phyloP scores from a whole-genome alignment of 2,113 vertebrate species.

The Heterotilapia buettikoferi region DNA sequence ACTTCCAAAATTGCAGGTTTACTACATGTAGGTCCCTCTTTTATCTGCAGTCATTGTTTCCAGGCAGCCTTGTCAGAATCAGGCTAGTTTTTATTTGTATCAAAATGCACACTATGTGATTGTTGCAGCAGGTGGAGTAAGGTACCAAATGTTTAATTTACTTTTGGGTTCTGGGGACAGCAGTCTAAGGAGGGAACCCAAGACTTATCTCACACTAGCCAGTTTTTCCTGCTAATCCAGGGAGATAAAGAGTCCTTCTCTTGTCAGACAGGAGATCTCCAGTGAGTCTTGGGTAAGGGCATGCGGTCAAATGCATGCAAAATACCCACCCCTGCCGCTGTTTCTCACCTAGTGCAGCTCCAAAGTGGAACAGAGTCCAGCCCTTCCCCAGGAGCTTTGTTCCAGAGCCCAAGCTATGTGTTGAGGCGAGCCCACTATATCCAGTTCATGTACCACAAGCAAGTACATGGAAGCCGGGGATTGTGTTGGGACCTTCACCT shows the following conservation, averaged over 20 bases:
- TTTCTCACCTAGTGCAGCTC: neutral
- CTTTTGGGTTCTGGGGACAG: neutral
- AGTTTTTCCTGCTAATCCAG: neutral
- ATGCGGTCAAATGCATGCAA: neutral
- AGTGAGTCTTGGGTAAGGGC: neutral
- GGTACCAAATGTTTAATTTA: neutral
- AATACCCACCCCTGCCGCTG: neutral
- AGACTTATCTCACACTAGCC: neutral
- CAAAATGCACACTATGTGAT: neutral
- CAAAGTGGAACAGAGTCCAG: neutral
- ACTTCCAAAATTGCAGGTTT: slow-evolving; percentile 93
- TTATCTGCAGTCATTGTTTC: slow-evolving; percentile 23
- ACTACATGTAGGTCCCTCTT: slow-evolving; percentile 81
- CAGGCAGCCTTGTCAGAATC: slow-evolving; percentile 19
- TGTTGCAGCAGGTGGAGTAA: neutral
- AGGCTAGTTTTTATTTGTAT: neutral
- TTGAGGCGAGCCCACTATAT: neutral
- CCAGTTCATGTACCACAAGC: neutral
- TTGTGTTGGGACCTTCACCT: neutral
- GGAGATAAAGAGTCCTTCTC: neutral
- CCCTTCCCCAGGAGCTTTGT: neutral
- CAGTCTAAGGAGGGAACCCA: neutral
- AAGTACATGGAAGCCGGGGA: neutral
- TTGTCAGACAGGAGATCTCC: neutral
- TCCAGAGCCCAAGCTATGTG: neutral